Conservation (phyloP, 2,113 vertebrate species). For the Trichechus manatus region DNA sequence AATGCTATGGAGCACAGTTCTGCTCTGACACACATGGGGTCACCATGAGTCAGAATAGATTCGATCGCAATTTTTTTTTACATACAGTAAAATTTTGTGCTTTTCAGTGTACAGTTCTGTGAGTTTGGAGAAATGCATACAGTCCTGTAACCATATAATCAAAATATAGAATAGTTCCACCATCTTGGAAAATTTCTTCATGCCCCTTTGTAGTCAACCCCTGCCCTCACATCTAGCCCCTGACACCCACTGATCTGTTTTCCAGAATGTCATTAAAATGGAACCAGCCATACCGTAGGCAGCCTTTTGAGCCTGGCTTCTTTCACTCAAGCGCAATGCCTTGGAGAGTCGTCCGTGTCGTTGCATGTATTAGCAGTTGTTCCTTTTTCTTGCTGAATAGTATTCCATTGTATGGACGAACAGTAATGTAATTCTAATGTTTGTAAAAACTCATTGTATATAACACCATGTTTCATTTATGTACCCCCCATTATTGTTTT, state of each 20-base stretch:
- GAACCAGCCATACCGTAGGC: accelerated
- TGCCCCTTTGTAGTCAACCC: not conserved
- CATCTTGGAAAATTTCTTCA: not conserved
- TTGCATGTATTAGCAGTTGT: not conserved
- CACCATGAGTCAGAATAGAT: not conserved
- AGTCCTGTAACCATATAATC: not conserved
- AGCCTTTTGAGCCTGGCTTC: not conserved
- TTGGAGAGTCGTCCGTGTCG: accelerated
- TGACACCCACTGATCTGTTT: not conserved
- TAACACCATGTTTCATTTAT: not conserved
- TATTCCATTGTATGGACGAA: not conserved
- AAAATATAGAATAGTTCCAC: not conserved
- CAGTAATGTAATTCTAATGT: no score
- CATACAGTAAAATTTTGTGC: not conserved
- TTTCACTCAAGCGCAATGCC: accelerated
- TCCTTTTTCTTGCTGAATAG: not conserved
- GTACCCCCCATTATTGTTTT: not conserved
- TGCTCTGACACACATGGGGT: not conserved
- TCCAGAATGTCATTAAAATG: not conserved
- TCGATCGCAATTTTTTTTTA: no score
- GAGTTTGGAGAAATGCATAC: not conserved
- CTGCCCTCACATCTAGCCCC: not conserved
- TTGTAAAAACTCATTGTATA: not conserved
- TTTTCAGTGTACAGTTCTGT: not conserved
- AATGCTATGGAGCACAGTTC: not conserved